Conservation (phyloP, 1,140 invertebrate genomes). For the Nephotettix cincticeps region DNA sequence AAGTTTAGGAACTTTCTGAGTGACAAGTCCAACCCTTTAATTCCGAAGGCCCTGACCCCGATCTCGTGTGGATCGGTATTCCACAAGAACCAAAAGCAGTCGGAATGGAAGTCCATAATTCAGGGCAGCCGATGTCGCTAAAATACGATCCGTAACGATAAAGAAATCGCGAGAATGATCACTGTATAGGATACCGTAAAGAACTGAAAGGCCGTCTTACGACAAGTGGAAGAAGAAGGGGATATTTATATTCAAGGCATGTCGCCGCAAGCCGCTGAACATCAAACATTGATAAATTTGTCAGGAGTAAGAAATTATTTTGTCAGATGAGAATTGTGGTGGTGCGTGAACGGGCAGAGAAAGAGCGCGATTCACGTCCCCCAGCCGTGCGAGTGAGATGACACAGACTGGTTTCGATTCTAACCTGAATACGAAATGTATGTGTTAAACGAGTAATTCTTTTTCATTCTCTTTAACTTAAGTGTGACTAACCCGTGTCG, state of each 20-base stretch:
- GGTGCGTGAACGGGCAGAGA: conserved; percentile 11
- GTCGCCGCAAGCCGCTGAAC: neutral
- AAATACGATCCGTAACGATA: neutral
- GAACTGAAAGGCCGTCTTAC: conserved; percentile 4
- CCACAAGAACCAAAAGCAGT: too few relatives aligned
- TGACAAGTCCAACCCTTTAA: too few relatives aligned
- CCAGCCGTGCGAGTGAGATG: neutral
- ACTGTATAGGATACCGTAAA: neutral
- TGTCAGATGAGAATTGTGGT: conserved; percentile 27
- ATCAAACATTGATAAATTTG: conserved; percentile 28
- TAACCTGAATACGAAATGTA: conserved; percentile 22
- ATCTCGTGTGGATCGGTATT: too few relatives aligned
- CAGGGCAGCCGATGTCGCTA: neutral
- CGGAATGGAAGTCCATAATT: neutral
- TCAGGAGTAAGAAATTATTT: conserved; percentile 30
- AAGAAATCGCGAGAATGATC: neutral
- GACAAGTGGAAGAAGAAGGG: neutral
- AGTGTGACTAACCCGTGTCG: conserved; percentile 15
- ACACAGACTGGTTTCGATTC: conserved; percentile 7
- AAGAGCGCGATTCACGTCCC: conserved; percentile 11
- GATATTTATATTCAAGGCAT: conserved; percentile 23
- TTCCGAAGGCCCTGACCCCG: too few relatives aligned
- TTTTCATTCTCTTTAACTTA: conserved; percentile 17
- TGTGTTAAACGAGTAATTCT: conserved; percentile 20
- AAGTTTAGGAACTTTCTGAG: too few relatives aligned